phyloP scores from a whole-genome alignment of 2,113 vertebrate species.

The Rhabdomys dilectus region DNA sequence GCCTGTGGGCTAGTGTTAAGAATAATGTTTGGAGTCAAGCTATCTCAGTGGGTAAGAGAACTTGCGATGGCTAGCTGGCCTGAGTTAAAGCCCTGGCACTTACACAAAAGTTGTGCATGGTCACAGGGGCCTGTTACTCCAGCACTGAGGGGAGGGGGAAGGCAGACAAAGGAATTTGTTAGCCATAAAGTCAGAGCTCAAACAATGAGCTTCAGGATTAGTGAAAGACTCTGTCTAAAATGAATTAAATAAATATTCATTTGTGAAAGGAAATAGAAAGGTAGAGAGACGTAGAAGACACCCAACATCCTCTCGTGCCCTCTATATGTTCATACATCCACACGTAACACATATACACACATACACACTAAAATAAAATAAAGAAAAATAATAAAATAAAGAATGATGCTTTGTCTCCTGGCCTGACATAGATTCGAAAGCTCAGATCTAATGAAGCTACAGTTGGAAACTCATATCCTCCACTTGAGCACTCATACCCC shows the following conservation, averaged over 20 bases:
- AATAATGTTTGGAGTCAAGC: not conserved
- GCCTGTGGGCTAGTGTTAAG: not conserved
- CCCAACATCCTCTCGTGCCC: not conserved
- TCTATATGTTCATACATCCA: too few species aligned
- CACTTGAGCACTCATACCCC: not conserved
- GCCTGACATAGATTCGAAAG: slow-evolving; percentile 1
- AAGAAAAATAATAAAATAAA: not conserved
- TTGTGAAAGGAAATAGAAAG: not conserved
- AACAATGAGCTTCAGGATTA: not conserved
- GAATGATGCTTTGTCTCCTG: not conserved
- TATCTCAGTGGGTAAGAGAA: not conserved
- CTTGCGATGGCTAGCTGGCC: too few species aligned
- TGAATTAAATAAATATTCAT: not conserved
- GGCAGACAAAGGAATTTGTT: not conserved
- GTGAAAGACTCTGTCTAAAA: not conserved
- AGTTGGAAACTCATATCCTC: not conserved
- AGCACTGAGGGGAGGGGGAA: not conserved
- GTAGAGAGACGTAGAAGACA: not conserved
- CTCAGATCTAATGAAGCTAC: not conserved
- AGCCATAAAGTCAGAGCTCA: not conserved
- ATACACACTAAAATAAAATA: not conserved
- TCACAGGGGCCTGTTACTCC: too few species aligned
- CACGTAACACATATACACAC: too few species aligned
- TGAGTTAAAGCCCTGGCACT: too few species aligned
- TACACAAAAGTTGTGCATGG: too few species aligned